Base-by-base conservation (phyloP, 2,797 vertebrate genomes). In the Etheostoma perlongum region DNA sequence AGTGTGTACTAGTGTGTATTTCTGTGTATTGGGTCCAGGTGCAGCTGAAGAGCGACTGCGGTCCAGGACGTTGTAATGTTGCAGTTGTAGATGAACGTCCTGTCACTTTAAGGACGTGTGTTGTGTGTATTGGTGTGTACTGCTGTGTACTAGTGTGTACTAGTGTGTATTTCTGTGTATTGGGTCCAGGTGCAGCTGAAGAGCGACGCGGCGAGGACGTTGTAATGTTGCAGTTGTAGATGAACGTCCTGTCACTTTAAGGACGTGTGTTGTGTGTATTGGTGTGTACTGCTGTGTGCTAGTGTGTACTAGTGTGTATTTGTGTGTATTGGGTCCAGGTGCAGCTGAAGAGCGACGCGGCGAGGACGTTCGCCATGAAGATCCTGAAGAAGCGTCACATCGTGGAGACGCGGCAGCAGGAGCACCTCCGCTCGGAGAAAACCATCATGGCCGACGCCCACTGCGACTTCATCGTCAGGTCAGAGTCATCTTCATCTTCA, bases 361-460 rank as follows among this genome's bases (percentile, higher is more conserved):
- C 96, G 0, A 98, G 97, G 92, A 99, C 98, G 0, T 99, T 98
- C 19, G 98, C 98, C 16, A 99, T 99, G 98, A 99, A 99, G 91
- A 98, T 99, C 82, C 94, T 99, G 91, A 99, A 99, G 94, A 99
- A 99, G 66, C 95, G 97, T 0, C 97, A 98, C 93, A 99, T 99
- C 0, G 96, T 99, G 48, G 97, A 98, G 82, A 98, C 97, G 0
- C 92, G 97, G 65, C 98, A 99, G 67, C 98, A 99, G 92, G 97
- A 99, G 62, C 98, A 99, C 91, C 98, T 99, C 87, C 97, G 97
- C 71, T 97, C 98, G 0, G 98, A 99, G 93, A 99, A 98, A 82
- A 95, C 96, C 84, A 99, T 99, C 91, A 99, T 99, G 98, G 96
- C 96, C 30, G 96, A 97, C 4, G 97, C 98, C 0, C 98, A 98